phyloP scores from a whole-genome alignment of 2,888 invertebrate genomes.

The Diogma glabrata region DNA sequence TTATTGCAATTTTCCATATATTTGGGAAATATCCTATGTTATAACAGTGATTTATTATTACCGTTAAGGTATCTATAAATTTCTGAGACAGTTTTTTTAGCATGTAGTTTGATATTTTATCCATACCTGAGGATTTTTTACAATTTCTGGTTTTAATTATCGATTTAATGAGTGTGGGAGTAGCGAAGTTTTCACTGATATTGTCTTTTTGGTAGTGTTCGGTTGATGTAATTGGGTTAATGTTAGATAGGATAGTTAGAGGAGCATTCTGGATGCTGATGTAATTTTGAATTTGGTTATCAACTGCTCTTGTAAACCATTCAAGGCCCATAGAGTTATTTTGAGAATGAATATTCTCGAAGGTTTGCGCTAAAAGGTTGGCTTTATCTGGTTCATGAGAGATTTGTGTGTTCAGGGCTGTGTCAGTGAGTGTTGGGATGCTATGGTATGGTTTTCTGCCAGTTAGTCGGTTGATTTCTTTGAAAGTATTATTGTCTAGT shows the following conservation, averaged over 20 bases:
- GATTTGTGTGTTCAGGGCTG: not conserved
- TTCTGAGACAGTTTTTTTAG: not conserved
- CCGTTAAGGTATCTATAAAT: not conserved
- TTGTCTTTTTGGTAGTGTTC: not conserved
- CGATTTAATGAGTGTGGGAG: not conserved
- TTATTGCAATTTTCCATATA: not conserved
- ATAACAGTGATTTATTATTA: not conserved
- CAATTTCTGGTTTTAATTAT: not conserved
- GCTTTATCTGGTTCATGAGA: not conserved
- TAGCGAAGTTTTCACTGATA: not conserved
- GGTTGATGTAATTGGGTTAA: not conserved
- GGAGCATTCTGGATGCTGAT: not conserved
- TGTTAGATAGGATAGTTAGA: not conserved
- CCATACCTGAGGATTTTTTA: not conserved
- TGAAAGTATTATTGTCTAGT: not conserved
- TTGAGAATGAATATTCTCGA: not conserved
- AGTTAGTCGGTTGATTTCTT: not conserved
- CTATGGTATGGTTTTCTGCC: not conserved
- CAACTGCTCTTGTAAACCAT: not conserved
- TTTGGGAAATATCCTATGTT: not conserved
- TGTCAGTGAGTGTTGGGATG: not conserved
- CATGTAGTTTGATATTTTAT: not conserved
- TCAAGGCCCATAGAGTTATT: not conserved
- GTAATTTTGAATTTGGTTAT: not conserved
- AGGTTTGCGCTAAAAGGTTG: not conserved